A percentile compares a stretch with the other conserved stretches of the same genome.
These are phyloP conservation scores for Papilio demoleus DNA, from an alignment of 2,888 invertebrate species.

Conservation along the genomic window DNA sequence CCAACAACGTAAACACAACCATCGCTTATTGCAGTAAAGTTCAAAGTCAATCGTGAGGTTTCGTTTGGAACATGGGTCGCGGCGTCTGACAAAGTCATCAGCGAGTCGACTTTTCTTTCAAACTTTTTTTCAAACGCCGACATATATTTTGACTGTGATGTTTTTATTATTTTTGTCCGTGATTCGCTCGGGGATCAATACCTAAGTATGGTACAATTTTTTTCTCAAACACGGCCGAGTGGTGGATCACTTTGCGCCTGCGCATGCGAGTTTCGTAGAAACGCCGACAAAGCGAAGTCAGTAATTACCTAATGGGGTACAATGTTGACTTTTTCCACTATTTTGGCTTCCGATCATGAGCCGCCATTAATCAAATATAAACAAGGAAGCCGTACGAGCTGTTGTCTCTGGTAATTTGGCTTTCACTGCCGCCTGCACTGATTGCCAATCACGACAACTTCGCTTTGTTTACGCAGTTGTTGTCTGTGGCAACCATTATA, in stretches of 20 bases:
- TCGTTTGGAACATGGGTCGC: conserved; percentile 61
- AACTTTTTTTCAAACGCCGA: conserved; percentile 69
- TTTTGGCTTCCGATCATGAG: conserved; percentile 77
- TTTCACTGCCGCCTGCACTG: not conserved
- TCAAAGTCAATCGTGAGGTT: conserved; percentile 40
- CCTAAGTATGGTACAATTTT: conserved; percentile 66
- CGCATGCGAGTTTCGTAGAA: conserved; percentile 64
- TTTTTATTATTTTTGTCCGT: conserved; percentile 83
- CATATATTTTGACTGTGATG: conserved; percentile 84
- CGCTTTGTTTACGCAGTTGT: conserved; percentile 27
- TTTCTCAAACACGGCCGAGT: conserved; percentile 67
- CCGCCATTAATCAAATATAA: conserved; percentile 73
- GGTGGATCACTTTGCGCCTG: conserved; percentile 56
- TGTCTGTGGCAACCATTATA: not conserved
- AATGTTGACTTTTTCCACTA: conserved; percentile 74
- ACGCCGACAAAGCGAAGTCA: conserved; percentile 70
- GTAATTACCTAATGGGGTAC: conserved; percentile 78
- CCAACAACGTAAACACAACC: conserved; percentile 41
- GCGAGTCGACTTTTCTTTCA: conserved; percentile 75
- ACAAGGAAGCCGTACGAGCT: conserved; percentile 50
- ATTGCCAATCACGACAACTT: not conserved
- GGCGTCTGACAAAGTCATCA: conserved; percentile 77
- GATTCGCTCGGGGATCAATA: conserved; percentile 69
- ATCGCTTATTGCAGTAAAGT: conserved; percentile 45
- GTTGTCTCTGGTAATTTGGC: conserved; percentile 20